phyloP scores from a whole-genome alignment of 2,888 invertebrate species.

The Laspeyria flexula region DNA sequence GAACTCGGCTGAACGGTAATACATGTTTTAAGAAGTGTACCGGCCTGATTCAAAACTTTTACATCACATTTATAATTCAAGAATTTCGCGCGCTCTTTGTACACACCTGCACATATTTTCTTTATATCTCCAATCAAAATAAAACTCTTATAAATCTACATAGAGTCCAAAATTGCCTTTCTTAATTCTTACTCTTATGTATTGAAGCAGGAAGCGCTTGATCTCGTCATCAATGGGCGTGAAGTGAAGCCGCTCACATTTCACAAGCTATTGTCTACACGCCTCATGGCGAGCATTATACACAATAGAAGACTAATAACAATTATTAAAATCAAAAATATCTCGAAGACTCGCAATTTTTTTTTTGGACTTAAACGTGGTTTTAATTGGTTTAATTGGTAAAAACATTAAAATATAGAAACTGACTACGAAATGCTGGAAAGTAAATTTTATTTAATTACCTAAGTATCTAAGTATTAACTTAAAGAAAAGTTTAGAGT shows the following conservation, averaged over 20 bases:
- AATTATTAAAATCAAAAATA: slow-evolving; percentile 1
- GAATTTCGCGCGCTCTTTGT: not conserved
- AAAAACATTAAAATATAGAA: too few relatives aligned
- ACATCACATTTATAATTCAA: not conserved
- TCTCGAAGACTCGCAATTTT: not conserved
- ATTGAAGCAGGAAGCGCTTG: slow-evolving; percentile 23
- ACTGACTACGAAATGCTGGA: too few relatives aligned
- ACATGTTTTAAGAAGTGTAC: not conserved
- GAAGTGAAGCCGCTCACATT: slow-evolving; percentile 18
- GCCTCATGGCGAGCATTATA: slow-evolving; percentile 7
- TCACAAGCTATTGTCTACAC: slow-evolving; percentile 38
- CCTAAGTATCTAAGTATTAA: too few relatives aligned
- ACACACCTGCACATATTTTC: not conserved
- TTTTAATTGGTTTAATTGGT: too few relatives aligned
- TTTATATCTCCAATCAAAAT: not conserved
- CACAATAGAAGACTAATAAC: slow-evolving; percentile 26
- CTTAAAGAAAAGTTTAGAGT: too few relatives aligned
- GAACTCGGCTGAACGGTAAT: too few relatives aligned
- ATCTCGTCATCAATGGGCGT: slow-evolving; percentile 15
- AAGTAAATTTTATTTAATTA: too few relatives aligned
- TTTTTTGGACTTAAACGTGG: too few relatives aligned
- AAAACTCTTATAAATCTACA: not conserved
- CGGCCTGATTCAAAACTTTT: not conserved
- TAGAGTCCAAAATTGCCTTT: slow-evolving; percentile 3
- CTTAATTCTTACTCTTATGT: slow-evolving; percentile 1